A percentile compares a stretch with the other conserved stretches of the same genome.
Evolutionary conservation across 2,797 vertebrate species (phyloP).

Genomic region (Peromyscus attwateri): DNA sequence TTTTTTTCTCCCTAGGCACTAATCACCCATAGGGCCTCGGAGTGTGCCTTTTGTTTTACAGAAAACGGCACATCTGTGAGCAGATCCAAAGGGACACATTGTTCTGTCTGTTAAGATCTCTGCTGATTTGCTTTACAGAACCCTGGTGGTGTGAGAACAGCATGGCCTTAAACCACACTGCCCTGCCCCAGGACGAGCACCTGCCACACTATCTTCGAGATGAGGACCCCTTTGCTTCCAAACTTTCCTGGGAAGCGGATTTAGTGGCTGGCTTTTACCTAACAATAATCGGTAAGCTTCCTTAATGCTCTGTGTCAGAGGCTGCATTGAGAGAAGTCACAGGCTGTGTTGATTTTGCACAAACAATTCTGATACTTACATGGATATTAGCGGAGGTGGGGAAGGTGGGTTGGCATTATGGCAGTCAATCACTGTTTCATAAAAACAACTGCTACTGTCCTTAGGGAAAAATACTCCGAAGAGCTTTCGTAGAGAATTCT

Average conservation of each 20-base stretch:
- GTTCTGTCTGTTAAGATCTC: not conserved
- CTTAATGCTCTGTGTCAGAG: conserved; percentile 62
- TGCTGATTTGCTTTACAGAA: conserved; percentile 85
- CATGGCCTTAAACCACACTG: conserved; percentile 90
- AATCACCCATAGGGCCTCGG: not conserved
- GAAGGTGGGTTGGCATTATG: not conserved
- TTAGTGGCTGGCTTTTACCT: conserved; percentile 95
- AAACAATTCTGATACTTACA: not conserved
- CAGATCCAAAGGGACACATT: not conserved
- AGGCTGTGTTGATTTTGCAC: not conserved
- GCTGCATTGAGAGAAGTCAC: conserved; percentile 32
- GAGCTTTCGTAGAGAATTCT: not conserved
- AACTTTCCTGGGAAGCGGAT: conserved; percentile 94
- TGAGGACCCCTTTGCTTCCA: conserved; percentile 94
- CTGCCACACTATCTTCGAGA: conserved; percentile 90
- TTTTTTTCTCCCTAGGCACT: not conserved
- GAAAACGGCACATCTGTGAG: not conserved
- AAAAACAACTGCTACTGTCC: not conserved
- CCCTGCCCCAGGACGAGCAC: conserved; percentile 84
- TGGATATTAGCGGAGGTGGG: not conserved
- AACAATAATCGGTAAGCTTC: conserved; percentile 92
- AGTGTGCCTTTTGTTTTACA: not conserved
- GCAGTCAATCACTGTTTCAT: not conserved
- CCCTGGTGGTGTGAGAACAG: conserved; percentile 67
- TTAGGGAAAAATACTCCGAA: not conserved